These are phyloP conservation scores for Agonum fuliginosum DNA, from an alignment of 2,888 invertebrate species.

Conservation along the genomic window DNA sequence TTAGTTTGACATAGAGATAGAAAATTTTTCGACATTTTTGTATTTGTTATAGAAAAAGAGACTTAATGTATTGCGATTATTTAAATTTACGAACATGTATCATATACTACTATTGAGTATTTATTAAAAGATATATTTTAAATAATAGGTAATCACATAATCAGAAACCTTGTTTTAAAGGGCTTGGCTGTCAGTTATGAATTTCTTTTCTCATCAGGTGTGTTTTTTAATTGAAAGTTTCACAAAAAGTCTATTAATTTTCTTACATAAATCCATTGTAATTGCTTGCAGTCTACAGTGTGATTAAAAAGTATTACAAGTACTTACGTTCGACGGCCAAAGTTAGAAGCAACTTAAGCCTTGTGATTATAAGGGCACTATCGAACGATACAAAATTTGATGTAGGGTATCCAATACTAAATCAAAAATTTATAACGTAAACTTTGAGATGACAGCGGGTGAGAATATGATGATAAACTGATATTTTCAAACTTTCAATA, in stretches of 20 bases:
- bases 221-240: not conserved
- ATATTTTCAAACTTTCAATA: too few species aligned
- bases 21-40: too few species aligned
- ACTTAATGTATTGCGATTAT: too few species aligned
- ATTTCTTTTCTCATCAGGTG: not conserved
- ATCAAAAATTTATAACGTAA: constrained; percentile 27
- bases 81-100: too few species aligned
- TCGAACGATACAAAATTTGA: not conserved
- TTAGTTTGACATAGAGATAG: too few species aligned
- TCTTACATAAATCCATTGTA: not conserved
- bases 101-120: too few species aligned
- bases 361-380: constrained; percentile 26
- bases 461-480: not conserved
- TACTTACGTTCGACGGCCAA: not conserved
- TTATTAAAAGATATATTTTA: too few species aligned
- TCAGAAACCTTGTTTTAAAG: too few species aligned
- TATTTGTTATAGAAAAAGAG: too few species aligned
- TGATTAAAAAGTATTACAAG: constrained; percentile 38
- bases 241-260: not conserved
- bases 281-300: not conserved
- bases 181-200: too few species aligned
- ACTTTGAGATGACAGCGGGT: not conserved
- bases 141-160: too few species aligned
- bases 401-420: not conserved
- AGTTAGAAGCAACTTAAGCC: constrained; percentile 22